Evolutionary conservation across 1,140 invertebrate species (phyloP).

Genomic region (Hetaerina americana): DNA sequence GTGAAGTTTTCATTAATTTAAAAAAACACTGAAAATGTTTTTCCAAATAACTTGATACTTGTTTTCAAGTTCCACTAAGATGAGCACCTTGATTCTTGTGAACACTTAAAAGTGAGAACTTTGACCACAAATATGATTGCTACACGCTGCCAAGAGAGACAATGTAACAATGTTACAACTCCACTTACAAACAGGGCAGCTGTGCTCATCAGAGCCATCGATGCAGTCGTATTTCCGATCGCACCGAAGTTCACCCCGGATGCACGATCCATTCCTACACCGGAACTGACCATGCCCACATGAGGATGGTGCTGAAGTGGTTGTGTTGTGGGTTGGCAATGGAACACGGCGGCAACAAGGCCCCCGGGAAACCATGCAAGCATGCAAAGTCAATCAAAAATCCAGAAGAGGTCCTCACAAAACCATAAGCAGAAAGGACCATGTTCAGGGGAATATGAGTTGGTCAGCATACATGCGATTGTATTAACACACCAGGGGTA

Average conservation of each 20-base stretch:
- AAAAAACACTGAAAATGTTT: too few relatives aligned
- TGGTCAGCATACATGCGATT: too few relatives aligned
- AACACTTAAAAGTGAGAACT: too few relatives aligned
- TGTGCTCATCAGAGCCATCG: conserved; percentile 51
- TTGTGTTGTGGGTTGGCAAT: background rate
- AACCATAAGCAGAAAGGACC: background rate
- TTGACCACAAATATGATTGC: too few relatives aligned
- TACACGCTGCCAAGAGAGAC: too few relatives aligned
- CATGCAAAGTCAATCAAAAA: background rate
- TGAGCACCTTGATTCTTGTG: too few relatives aligned
- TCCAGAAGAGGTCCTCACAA: background rate
- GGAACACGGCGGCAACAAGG: background rate
- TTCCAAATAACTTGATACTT: too few relatives aligned
- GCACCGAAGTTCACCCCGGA: conserved; percentile 38
- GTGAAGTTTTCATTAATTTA: too few relatives aligned
- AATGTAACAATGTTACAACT: too few relatives aligned
- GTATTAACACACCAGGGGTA: too few relatives aligned
- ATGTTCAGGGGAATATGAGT: too few relatives aligned
- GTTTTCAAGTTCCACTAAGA: too few relatives aligned
- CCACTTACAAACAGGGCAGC: conserved; percentile 29
- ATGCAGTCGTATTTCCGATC: conserved; percentile 49
- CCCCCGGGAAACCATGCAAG: background rate
- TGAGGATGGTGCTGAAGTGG: background rate
- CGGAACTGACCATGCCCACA: conserved; percentile 52
- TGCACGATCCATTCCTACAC: conserved; percentile 54